phyloP scores from a whole-genome alignment of 1,140 invertebrate species.

The Oryctes rhinoceros region DNA sequence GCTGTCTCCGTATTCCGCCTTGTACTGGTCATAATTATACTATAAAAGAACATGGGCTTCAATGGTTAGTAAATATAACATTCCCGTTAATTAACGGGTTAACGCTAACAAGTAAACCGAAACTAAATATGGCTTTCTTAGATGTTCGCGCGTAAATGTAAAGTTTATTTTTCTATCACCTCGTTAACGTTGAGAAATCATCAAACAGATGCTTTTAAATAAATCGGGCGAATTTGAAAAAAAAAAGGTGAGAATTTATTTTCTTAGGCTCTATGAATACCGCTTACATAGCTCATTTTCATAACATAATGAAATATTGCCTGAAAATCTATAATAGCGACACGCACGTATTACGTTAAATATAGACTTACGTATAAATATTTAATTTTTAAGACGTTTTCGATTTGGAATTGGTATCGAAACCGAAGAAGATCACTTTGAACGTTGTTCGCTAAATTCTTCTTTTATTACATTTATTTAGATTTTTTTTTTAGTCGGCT shows the following conservation, averaged over 20 bases:
- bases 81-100: background rate
- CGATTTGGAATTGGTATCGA: too few relatives aligned
- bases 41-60: constrained; percentile 40
- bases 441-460: too few relatives aligned
- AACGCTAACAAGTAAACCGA: background rate
- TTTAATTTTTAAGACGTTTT: too few relatives aligned
- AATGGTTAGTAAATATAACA: too few relatives aligned
- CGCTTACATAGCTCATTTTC: background rate
- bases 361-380: background rate
- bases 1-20: constrained; percentile 47
- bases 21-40: constrained; percentile 50
- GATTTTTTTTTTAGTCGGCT: too few relatives aligned
- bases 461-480: too few relatives aligned
- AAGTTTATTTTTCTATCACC: background rate
- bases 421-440: too few relatives aligned
- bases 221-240: background rate
- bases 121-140: background rate
- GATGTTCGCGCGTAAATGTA: background rate
- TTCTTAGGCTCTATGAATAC: background rate
- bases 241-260: background rate
- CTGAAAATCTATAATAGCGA: background rate
- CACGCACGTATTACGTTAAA: background rate
- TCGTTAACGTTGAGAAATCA: background rate
- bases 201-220: background rate
- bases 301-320: constrained; percentile 4